These are phyloP conservation scores for Lepetodrilus schrolli DNA, from an alignment of 2,888 invertebrate species.

Conservation along the genomic window DNA sequence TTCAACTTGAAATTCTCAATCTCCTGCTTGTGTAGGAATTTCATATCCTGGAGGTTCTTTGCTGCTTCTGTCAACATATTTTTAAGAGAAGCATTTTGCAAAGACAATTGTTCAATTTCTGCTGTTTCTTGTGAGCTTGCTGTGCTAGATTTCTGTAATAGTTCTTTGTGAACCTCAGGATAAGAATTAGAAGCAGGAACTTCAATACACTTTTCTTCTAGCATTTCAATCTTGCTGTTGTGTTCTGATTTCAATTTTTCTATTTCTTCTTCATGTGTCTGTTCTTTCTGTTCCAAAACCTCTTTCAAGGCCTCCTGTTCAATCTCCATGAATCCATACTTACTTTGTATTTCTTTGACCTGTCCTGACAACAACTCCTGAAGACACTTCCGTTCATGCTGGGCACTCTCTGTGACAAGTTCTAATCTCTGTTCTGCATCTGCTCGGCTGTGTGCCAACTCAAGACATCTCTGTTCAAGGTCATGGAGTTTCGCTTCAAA, in stretches of 20 bases:
- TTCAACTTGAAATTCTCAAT: neutral
- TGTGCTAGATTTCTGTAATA: neutral
- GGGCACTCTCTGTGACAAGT: conserved; percentile 29
- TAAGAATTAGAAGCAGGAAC: too few relatives aligned
- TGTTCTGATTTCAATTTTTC: neutral
- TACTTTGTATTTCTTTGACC: conserved; percentile 32
- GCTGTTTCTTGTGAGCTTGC: neutral
- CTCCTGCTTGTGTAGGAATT: neutral
- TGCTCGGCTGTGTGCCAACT: conserved; percentile 30
- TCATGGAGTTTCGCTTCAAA: conserved; percentile 37
- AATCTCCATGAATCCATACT: neutral
- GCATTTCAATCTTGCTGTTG: neutral
- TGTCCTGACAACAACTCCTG: conserved; percentile 27
- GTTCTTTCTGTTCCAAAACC: neutral
- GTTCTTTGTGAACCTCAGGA: conserved; percentile 3
- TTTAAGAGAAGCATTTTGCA: neutral
- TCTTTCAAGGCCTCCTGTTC: neutral
- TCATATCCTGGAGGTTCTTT: conserved; percentile 27
- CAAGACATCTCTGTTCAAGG: conserved; percentile 34
- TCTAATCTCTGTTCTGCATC: conserved; percentile 36
- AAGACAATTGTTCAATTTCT: neutral
- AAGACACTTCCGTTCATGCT: conserved; percentile 19
- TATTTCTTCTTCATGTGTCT: neutral
- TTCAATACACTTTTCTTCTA: neutral
- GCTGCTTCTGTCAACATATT: conserved; percentile 31